Conservation (phyloP, 2,888 invertebrate genomes). For the Synergus laeviventris region DNA sequence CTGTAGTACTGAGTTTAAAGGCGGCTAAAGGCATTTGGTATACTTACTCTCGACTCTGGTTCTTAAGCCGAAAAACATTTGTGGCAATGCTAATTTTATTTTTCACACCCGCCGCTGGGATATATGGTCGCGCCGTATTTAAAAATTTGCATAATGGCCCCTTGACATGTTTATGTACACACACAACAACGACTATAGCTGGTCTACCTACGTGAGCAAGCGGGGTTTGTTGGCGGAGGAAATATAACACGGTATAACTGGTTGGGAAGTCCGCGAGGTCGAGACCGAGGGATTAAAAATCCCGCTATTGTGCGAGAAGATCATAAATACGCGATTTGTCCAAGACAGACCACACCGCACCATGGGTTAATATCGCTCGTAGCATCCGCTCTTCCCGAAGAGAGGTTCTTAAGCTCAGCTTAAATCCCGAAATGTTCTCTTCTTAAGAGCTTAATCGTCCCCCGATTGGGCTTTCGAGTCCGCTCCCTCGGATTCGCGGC, state of each 20-base stretch:
- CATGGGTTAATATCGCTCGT: slow-evolving; percentile 58
- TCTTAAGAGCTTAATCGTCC: slow-evolving; percentile 65
- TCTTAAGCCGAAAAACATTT: slow-evolving; percentile 65
- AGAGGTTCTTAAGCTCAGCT: slow-evolving; percentile 58
- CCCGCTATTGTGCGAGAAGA: slow-evolving; percentile 67
- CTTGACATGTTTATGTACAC: slow-evolving; percentile 74
- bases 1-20: slow-evolving; percentile 35
- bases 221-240: slow-evolving; percentile 59
- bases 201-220: slow-evolving; percentile 58
- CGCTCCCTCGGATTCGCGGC: slow-evolving; percentile 15
- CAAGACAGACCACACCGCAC: slow-evolving; percentile 66
- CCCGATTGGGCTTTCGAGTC: slow-evolving; percentile 55
- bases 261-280: slow-evolving; percentile 53
- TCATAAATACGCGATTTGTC: slow-evolving; percentile 75
- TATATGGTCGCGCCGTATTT: slow-evolving; percentile 73
- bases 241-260: slow-evolving; percentile 63
- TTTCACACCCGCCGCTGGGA: slow-evolving; percentile 68
- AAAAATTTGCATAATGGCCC: slow-evolving; percentile 75
- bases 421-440: slow-evolving; percentile 60
- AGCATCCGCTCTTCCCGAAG: slow-evolving; percentile 40
- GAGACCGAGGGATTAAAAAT: slow-evolving; percentile 67
- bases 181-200: slow-evolving; percentile 46
- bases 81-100: slow-evolving; percentile 72
- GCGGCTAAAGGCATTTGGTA: slow-evolving; percentile 26
- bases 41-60: slow-evolving; percentile 22